These are phyloP conservation scores for Drosophila obscura DNA, from an alignment of 1,140 invertebrate species.

Conservation along the genomic window DNA sequence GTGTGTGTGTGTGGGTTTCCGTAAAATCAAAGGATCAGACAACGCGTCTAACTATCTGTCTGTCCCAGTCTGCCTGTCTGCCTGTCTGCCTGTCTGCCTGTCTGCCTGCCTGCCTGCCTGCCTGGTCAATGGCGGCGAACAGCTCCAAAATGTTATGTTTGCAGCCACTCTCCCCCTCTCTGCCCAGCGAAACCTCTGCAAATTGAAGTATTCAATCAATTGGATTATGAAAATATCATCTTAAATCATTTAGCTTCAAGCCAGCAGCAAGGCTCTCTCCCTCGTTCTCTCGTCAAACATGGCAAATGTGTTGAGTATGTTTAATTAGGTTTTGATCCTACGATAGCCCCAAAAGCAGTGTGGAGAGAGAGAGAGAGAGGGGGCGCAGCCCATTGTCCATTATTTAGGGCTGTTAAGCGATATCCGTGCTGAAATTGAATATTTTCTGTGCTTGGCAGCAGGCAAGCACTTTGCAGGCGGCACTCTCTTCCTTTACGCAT, in stretches of 20 bases:
- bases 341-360: not conserved
- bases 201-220: too few relatives aligned
- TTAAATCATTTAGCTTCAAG: too few relatives aligned
- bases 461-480: not conserved
- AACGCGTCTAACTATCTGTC: slow-evolving; percentile 31
- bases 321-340: slow-evolving; percentile 11
- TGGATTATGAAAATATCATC: too few relatives aligned
- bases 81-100: too few relatives aligned
- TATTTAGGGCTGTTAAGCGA: slow-evolving; percentile 70
- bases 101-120: too few relatives aligned
- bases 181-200: too few relatives aligned
- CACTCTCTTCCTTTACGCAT: not conserved
- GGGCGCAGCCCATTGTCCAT: slow-evolving; percentile 36
- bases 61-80: too few relatives aligned
- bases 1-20: slow-evolving; percentile 26
- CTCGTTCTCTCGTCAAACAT: not conserved
- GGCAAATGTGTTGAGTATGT: not conserved
- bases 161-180: too few relatives aligned
- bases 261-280: too few relatives aligned
- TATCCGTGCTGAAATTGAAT: slow-evolving; percentile 70
- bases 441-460: slow-evolving; percentile 30
- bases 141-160: too few relatives aligned
- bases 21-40: slow-evolving; percentile 66
- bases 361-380: not conserved
- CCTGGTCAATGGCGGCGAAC: too few relatives aligned